These are phyloP conservation scores for Megalops cyprinoides DNA, from an alignment of 2,797 vertebrate genomes.

Conservation along the genomic window DNA sequence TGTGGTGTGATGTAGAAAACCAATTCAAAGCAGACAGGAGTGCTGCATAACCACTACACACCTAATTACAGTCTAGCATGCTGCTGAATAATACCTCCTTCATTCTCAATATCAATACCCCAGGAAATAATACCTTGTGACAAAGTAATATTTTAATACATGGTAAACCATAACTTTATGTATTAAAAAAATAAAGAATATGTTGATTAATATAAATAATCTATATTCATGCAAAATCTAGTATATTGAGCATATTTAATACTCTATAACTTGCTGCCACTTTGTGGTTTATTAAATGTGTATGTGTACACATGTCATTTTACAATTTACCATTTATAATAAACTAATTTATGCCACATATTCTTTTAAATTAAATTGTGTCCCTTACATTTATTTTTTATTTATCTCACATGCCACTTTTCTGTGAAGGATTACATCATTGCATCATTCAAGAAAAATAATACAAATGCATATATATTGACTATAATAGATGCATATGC, in stretches of 20 bases:
- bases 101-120: constrained; percentile 2
- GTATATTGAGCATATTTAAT: no score
- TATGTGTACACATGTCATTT: no score
- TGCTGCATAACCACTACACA: constrained; percentile 1
- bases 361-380: background rate
- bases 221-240: no score
- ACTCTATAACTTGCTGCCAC: no score
- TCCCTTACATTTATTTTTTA: background rate
- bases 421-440: background rate
- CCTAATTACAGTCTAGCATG: constrained; percentile 14
- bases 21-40: constrained; percentile 16
- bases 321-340: no score
- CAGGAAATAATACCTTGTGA: background rate
- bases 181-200: no score
- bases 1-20: constrained; percentile 21
- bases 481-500: no score
- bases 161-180: background rate
- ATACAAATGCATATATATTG: constrained; percentile 9
- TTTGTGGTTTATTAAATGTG: no score
- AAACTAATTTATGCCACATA: no score
- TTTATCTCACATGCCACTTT: background rate
- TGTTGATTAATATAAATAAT: no score
- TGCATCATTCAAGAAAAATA: background rate
- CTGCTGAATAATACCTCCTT: constrained; percentile 2
- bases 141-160: no score